A percentile compares a stretch with the other conserved stretches of the same genome.
These are phyloP conservation scores for Leptosomus discolor DNA, from an alignment of 2,113 vertebrate genomes.

Conservation along the genomic window DNA sequence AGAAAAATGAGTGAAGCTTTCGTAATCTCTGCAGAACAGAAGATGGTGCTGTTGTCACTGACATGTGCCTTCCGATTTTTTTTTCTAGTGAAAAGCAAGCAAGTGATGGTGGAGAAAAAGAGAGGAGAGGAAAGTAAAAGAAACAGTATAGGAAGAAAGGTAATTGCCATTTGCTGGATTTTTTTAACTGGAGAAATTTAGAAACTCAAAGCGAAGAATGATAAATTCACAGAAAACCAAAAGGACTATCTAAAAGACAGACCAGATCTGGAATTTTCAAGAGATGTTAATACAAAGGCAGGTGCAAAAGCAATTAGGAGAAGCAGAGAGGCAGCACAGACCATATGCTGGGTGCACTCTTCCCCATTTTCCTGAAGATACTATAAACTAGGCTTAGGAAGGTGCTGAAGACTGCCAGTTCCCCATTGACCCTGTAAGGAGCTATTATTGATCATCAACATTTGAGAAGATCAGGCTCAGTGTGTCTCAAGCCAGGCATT, in stretches of 20 bases:
- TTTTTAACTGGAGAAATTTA: background rate
- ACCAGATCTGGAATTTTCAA: background rate
- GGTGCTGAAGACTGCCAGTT: background rate
- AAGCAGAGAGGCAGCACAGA: background rate
- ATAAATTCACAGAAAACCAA: background rate
- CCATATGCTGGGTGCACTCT: fast-evolving
- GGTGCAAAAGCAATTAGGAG: background rate
- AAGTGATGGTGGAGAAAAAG: background rate
- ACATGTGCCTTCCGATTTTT: background rate
- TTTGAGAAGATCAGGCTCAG: background rate
- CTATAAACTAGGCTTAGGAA: background rate
- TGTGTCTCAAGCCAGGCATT: background rate
- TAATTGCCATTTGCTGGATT: background rate
- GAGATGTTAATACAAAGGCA: background rate
- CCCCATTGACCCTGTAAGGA: background rate
- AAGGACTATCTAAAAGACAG: background rate
- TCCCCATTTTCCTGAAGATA: background rate
- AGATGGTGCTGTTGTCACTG: constrained; percentile 64
- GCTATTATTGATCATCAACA: background rate
- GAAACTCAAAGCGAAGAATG: background rate
- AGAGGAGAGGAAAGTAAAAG: background rate
- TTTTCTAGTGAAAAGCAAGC: background rate
- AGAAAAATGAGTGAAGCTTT: background rate
- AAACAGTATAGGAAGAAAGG: background rate
- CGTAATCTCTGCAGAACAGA: constrained; percentile 20